These are phyloP conservation scores for Brachymystax lenok DNA, from an alignment of 2,797 vertebrate genomes.

Conservation along the genomic window DNA sequence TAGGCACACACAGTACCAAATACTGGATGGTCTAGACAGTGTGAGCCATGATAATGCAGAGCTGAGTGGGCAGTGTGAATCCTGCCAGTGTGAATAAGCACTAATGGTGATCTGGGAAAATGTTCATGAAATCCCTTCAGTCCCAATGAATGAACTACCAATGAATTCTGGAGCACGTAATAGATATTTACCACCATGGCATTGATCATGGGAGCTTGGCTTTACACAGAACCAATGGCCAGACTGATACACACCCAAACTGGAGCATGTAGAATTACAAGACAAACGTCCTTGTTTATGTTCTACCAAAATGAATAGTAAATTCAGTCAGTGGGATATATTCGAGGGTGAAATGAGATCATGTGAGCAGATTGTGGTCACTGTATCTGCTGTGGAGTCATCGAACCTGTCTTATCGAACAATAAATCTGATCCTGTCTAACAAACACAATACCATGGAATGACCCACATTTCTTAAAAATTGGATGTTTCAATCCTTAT, in stretches of 20 bases:
- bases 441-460: neutral
- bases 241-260: too few species aligned
- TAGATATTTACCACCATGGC: too few species aligned
- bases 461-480: neutral
- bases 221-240: too few species aligned
- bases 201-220: too few species aligned
- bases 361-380: neutral
- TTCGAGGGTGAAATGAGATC: constrained; percentile 45
- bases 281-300: neutral
- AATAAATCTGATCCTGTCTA: too few species aligned
- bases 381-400: constrained; percentile 23
- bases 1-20: neutral
- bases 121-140: neutral
- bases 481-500: too few species aligned
- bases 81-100: constrained; percentile 1
- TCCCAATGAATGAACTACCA: neutral
- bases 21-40: neutral
- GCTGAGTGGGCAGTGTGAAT: neutral
- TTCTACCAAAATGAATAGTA: neutral
- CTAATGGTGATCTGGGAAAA: neutral
- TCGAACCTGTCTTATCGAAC: constrained; percentile 38
- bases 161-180: too few species aligned
- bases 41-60: neutral
- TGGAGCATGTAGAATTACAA: constrained; percentile 5
- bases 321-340: neutral